phyloP scores from a whole-genome alignment of 2,797 vertebrate genomes.

The Botia almorhae region DNA sequence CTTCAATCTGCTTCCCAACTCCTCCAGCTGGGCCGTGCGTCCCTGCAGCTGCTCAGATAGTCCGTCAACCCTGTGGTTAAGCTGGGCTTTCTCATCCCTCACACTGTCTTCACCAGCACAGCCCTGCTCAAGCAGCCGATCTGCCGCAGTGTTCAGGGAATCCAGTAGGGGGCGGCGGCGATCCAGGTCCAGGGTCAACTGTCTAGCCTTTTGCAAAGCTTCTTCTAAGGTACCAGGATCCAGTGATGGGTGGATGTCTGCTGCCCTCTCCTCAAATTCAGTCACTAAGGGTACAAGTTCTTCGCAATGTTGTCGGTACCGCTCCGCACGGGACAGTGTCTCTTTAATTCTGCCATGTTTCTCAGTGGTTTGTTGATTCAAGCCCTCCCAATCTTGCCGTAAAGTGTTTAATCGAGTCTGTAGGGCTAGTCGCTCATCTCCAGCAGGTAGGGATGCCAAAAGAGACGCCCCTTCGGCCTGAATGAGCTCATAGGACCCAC shows the following conservation, averaged over 20 bases:
- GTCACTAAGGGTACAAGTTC: conserved; percentile 89
- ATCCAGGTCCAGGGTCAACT: conserved; percentile 87
- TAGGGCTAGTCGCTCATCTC: conserved; percentile 85
- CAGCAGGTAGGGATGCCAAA: conserved; percentile 85
- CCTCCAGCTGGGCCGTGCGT: conserved; percentile 87
- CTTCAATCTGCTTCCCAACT: conserved; percentile 89
- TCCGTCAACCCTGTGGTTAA: conserved; percentile 88
- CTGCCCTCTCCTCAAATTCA: conserved; percentile 82
- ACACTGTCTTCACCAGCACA: conserved; percentile 89
- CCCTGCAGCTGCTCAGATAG: conserved; percentile 87
- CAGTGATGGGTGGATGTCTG: conserved; percentile 82
- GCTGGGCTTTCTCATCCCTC: conserved; percentile 89
- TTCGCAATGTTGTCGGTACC: conserved; percentile 84
- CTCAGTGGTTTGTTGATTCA: conserved; percentile 83
- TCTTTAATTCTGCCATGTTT: conserved; percentile 83
- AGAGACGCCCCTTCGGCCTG: conserved; percentile 88
- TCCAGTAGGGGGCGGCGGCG: conserved; percentile 88
- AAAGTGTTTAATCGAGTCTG: conserved; percentile 84
- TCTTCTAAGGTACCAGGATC: conserved; percentile 85
- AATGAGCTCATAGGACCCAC: conserved; percentile 94
- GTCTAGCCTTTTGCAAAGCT: conserved; percentile 83
- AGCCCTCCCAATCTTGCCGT: conserved; percentile 88
- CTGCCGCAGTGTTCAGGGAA: conserved; percentile 87
- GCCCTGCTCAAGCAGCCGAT: conserved; percentile 89
- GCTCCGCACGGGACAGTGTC: conserved; percentile 87